Conservation (phyloP, 2,113 vertebrate genomes). For the Gadus chalcogrammus region DNA sequence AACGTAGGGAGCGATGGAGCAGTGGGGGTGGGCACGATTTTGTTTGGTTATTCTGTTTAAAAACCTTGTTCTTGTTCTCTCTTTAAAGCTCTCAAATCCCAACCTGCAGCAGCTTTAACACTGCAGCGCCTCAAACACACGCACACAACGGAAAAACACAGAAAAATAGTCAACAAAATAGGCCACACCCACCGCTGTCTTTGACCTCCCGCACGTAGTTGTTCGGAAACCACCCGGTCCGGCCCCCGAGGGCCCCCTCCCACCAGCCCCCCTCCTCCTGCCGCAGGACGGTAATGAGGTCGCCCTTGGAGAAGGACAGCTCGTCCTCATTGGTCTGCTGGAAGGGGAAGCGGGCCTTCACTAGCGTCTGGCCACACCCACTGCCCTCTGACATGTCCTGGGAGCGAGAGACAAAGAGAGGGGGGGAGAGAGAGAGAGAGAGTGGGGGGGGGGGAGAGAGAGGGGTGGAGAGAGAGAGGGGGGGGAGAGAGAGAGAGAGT, state of each 20-base stretch:
- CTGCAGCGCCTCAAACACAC: not conserved
- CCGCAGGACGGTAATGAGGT: conserved; percentile 89
- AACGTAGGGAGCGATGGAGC: too few species aligned
- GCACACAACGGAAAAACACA: too few species aligned
- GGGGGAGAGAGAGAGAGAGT: too few species aligned
- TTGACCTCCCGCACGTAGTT: conserved; percentile 96
- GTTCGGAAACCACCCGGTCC: conserved; percentile 95
- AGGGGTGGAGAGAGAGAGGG: too few species aligned
- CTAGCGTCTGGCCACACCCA: conserved; percentile 79
- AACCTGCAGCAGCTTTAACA: not conserved
- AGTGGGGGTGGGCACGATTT: too few species aligned
- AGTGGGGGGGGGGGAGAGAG: not conserved
- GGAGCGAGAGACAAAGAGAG: conserved; percentile 11
- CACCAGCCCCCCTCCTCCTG: conserved; percentile 98
- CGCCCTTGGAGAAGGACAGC: conserved; percentile 91
- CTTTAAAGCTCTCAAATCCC: not conserved
- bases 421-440: not conserved
- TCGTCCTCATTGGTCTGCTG: conserved; percentile 97
- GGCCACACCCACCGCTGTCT: conserved; percentile 79
- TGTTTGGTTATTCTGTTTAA: too few species aligned
- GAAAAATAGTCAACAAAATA: conserved; percentile 1
- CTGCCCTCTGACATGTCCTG: conserved; percentile 95
- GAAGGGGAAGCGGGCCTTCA: conserved; percentile 92
- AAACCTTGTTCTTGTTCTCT: too few species aligned
- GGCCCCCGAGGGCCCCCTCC: conserved; percentile 88